Conservation (phyloP, 37 sponge, comb jelly and placozoan species). For the Agelas oroides region DNA sequence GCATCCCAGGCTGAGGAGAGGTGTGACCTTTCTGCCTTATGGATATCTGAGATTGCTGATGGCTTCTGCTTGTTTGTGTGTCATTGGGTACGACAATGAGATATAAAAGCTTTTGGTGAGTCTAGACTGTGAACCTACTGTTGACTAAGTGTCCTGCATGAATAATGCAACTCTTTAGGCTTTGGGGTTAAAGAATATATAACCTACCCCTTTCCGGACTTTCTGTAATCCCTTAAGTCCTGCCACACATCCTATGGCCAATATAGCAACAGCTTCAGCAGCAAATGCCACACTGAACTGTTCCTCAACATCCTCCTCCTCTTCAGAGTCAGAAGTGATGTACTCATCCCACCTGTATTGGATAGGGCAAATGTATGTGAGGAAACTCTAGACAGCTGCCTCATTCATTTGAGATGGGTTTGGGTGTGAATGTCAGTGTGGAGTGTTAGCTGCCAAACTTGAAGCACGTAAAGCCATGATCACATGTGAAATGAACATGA, state of each 20-base stretch:
- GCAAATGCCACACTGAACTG: conserved; percentile 45
- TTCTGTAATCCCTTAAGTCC: conserved; percentile 58
- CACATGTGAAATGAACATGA: no score
- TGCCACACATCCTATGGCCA: conserved; percentile 51
- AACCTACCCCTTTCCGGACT: conserved; percentile 38
- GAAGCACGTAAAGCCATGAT: no score
- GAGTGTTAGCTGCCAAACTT: no score
- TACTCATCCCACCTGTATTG: conserved; percentile 35
- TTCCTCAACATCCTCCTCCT: conserved; percentile 52
- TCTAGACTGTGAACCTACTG: no score
- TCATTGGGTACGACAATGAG: no score
- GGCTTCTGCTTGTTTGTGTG: background rate
- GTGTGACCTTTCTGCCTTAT: conserved; percentile 10
- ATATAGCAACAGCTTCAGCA: conserved; percentile 62
- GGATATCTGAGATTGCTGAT: background rate
- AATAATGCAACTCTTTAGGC: no score
- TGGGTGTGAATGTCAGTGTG: no score
- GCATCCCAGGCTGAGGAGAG: conserved; percentile 52
- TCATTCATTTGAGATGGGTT: no score
- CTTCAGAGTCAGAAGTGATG: conserved; percentile 71
- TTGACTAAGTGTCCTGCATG: no score
- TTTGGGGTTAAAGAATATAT: no score
- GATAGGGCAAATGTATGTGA: background rate
- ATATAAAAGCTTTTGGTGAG: no score
- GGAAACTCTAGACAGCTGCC: no score